These are phyloP conservation scores for Pyrochroa serraticornis DNA, from an alignment of 2,888 invertebrate species.

Conservation along the genomic window DNA sequence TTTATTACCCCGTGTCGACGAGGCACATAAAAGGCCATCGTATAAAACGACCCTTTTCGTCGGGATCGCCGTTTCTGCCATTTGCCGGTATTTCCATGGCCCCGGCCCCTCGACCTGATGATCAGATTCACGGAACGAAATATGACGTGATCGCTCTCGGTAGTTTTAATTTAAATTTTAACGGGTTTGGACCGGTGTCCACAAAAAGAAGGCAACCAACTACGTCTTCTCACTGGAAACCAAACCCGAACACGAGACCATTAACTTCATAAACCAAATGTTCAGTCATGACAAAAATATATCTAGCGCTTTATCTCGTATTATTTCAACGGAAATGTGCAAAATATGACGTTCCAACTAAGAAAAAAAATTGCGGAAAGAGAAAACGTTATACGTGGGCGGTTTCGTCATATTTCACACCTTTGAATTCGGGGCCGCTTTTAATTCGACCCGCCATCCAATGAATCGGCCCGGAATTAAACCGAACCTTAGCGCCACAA, in stretches of 20 bases:
- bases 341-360: too few relatives aligned
- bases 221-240: too few relatives aligned
- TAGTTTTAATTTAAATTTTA: conserved; percentile 19
- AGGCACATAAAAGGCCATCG: conserved; percentile 14
- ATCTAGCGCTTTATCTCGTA: conserved; percentile 22
- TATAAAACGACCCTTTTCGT: conserved; percentile 17
- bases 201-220: conserved; percentile 4
- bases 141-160: conserved; percentile 15
- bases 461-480: conserved; percentile 16
- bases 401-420: conserved; percentile 13
- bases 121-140: conserved; percentile 10
- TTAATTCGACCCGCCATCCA: conserved; percentile 12
- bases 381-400: conserved; percentile 4
- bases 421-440: conserved; percentile 3
- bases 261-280: conserved; percentile 20
- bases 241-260: conserved; percentile 6
- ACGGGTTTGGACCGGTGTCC: conserved; percentile 9
- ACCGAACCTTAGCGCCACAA: background rate
- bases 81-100: conserved; percentile 2
- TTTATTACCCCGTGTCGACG: conserved; percentile 22
- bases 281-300: conserved; percentile 11
- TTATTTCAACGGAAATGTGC: conserved; percentile 24
- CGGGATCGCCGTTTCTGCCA: background rate
- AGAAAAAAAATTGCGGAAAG: conserved; percentile 4
- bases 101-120: background rate